Evolutionary conservation across 2,113 vertebrate genomes (phyloP).

Genomic region (human): GRCh38 chr5:21389001-21389500

Average conservation of each 20-base stretch:
- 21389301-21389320: background rate
- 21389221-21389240: background rate
- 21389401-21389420: background rate
- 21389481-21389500: background rate
- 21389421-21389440: background rate
- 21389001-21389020: conserved; percentile 77
- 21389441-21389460: accelerated
- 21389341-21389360: background rate
- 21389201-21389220: background rate
- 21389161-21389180: conserved; percentile 3
- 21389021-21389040: conserved; percentile 85
- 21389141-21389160: conserved; percentile 56
- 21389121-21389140: conserved; percentile 62
- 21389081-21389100: conserved; percentile 73
- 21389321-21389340: background rate
- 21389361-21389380: background rate
- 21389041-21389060: conserved; percentile 77
- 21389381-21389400: background rate
- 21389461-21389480: background rate
- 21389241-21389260: background rate
- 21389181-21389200: background rate
- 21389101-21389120: conserved; percentile 70
- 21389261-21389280: background rate
- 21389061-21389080: conserved; percentile 82
- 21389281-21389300: background rate